phyloP scores from a whole-genome alignment of 2,888 invertebrate genomes.

The Netelia inedita region DNA sequence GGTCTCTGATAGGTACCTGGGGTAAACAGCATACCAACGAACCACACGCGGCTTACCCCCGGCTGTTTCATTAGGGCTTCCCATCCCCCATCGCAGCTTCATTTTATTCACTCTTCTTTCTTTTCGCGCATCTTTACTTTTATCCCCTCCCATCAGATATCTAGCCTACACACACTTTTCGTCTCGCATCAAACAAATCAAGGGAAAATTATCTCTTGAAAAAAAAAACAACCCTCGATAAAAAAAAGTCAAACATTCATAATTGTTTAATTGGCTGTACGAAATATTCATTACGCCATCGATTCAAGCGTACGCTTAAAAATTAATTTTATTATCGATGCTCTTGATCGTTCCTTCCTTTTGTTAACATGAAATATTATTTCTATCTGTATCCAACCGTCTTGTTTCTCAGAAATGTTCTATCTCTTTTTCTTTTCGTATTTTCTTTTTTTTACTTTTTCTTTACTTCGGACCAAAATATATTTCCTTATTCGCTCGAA shows the following conservation, averaged over 20 bases:
- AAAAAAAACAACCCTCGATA: too few relatives aligned
- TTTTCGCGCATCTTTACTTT: slow-evolving; percentile 9
- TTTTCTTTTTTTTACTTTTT: neutral
- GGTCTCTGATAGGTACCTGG: slow-evolving; percentile 50
- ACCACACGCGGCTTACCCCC: slow-evolving; percentile 55
- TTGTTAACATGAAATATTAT: too few relatives aligned
- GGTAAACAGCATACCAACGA: slow-evolving; percentile 57
- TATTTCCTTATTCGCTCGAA: slow-evolving; percentile 53
- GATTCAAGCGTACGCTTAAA: too few relatives aligned
- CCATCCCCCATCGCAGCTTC: slow-evolving; percentile 6
- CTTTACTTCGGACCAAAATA: slow-evolving; percentile 16
- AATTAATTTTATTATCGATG: too few relatives aligned
- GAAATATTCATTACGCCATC: too few relatives aligned
- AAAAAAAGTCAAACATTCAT: too few relatives aligned
- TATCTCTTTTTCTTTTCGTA: neutral
- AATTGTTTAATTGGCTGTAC: too few relatives aligned
- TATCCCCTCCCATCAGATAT: neutral
- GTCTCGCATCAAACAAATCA: too few relatives aligned
- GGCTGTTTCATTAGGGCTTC: slow-evolving; percentile 61
- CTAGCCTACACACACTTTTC: neutral
- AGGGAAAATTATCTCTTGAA: too few relatives aligned
- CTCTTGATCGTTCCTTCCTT: too few relatives aligned
- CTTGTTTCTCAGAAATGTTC: neutral
- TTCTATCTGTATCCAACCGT: too few relatives aligned
- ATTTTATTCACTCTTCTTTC: neutral